Percentiles rank a stretch among this genome's conserved stretches.
These are phyloP conservation scores for Phymorhynchus buccinoides DNA, from an alignment of 1,140 invertebrate genomes.

Conservation along the genomic window DNA sequence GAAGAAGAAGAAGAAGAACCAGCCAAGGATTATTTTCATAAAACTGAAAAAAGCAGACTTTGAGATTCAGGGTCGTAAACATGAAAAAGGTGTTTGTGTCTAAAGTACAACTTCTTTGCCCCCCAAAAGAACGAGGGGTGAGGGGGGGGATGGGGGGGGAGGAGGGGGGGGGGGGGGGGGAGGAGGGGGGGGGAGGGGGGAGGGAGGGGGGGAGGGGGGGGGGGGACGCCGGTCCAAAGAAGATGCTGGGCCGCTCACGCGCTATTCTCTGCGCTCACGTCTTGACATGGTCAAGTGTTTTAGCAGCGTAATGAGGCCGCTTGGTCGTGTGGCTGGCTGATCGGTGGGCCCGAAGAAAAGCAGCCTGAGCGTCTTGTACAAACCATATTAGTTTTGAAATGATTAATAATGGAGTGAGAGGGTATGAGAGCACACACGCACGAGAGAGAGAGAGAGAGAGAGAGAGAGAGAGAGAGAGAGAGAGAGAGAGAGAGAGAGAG, in stretches of 20 bases:
- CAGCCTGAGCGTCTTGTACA: constrained; percentile 25
- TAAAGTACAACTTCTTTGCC: no score
- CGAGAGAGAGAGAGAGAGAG: background rate
- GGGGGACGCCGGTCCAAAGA: no score
- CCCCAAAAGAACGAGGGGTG: no score
- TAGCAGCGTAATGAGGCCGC: constrained; percentile 40
- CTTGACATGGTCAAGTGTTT: constrained; percentile 41
- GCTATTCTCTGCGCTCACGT: background rate
- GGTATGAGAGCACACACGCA: no score
- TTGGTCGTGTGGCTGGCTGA: constrained; percentile 14
- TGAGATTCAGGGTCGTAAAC: no score
- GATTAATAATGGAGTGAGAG: constrained; percentile 31
- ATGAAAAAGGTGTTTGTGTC: no score
- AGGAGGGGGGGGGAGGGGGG: background rate
- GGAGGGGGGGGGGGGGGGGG: background rate
- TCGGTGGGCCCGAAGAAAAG: constrained; percentile 23
- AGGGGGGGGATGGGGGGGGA: background rate
- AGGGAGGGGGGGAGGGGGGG: background rate
- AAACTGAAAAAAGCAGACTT: no score
- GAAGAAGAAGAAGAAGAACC: no score
- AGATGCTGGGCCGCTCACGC: constrained; percentile 15
- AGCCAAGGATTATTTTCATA: no score
- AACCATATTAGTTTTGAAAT: constrained; percentile 42
- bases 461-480: background rate
- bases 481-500: background rate